Evolutionary conservation across 2,888 invertebrate species (phyloP).

Genomic region (Tanytarsus gracilentus): DNA sequence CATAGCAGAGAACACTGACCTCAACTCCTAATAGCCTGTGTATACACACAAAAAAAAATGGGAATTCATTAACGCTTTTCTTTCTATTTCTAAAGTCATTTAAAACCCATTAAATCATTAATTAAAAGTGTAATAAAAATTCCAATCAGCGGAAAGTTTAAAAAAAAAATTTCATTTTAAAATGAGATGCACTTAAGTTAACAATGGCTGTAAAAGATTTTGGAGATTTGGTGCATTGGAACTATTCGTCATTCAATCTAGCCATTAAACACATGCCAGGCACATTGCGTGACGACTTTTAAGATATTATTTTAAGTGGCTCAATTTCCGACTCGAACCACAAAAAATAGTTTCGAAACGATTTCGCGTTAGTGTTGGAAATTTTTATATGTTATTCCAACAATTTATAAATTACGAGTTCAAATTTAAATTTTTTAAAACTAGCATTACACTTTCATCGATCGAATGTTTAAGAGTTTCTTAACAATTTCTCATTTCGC

Average conservation of each 20-base stretch:
- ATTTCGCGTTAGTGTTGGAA: no score
- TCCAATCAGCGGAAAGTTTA: background rate
- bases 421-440: no score
- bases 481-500: no score
- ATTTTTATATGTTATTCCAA: no score
- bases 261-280: background rate
- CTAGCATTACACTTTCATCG: no score
- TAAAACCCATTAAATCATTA: background rate
- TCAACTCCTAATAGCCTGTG: no score
- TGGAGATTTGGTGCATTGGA: background rate
- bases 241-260: background rate
- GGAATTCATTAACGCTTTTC: no score
- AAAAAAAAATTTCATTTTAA: background rate
- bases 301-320: background rate
- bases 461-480: no score
- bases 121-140: slow-evolving; percentile 9
- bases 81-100: background rate
- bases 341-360: background rate
- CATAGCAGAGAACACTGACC: no score
- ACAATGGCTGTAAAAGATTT: no score
- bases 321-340: background rate
- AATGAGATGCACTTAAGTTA: background rate
- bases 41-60: no score
- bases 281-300: slow-evolving; percentile 17
- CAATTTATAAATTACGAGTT: no score